Evolutionary conservation across 2,888 invertebrate genomes (phyloP), one percentile per base, ranked within the genome.

Genomic region (Dryobota labecula): DNA sequence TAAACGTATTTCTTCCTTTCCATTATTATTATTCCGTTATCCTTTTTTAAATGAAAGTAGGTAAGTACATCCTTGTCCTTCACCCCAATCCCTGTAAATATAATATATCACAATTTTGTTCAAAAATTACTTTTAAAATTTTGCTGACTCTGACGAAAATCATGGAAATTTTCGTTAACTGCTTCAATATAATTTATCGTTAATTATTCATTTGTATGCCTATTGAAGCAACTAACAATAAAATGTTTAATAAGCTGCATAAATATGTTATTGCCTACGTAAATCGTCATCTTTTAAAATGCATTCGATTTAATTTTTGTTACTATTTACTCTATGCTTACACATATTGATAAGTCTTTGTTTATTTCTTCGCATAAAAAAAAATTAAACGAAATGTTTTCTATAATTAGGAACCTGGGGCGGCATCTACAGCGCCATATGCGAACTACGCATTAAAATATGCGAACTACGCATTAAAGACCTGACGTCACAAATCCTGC

Each of bases 291-390:
- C 43, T 53, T 53, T 61, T 30, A 36, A n/a, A 45, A 47, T 53
- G 24, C 24, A 66, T 30, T 61, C 24, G 43, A 61, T 60, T 64
- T 27, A 33, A 18, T 30, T 49, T 76, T 47, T 66, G 65, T 43
- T 57, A 30, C 47, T 62, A 57, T 60, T 51, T 43, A 53, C 13
- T 72, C 20, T 76, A 62, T 71, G 62, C 51, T 54, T 62, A 57
- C 51, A 77, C 61, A 72, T 76, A 65, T 60, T 60, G 6, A 76
- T 62, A 36, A 47, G 30, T 18, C 3, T 15, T 15, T 20, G 9
- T 47, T 33, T 47, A 45, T 33, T 56, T 62, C 13, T 45, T 36
- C 0, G 20, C n/a, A n/a, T n/a, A n/a, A n/a, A n/a, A n/a, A n/a
- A n/a, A n/a, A n/a, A n/a, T n/a, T n/a, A n/a, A n/a, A n/a, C n/a